These are phyloP conservation scores for Tragulus kanchil DNA, from an alignment of 2,113 vertebrate genomes.

Conservation along the genomic window DNA sequence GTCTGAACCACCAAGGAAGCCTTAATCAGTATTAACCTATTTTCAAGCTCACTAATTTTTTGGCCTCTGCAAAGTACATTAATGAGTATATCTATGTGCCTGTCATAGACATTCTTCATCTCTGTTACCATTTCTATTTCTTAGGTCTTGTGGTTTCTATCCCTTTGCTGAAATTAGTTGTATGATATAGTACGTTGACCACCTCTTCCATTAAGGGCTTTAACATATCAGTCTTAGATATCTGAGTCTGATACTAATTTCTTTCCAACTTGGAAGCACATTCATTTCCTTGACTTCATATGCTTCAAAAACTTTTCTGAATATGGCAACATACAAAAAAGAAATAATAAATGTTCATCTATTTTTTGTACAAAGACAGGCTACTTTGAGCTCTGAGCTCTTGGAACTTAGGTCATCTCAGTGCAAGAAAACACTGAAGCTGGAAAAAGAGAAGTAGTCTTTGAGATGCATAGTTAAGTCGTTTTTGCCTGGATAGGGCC, in stretches of 20 bases:
- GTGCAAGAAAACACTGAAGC: background rate
- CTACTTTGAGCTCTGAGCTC: background rate
- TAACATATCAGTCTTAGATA: background rate
- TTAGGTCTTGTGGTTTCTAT: background rate
- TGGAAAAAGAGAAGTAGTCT: background rate
- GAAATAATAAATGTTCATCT: background rate
- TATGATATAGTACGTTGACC: background rate
- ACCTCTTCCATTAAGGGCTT: background rate
- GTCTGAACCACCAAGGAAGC: no score
- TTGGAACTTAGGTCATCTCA: background rate
- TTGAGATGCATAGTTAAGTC: background rate
- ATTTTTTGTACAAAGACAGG: background rate
- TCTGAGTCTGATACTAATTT: background rate
- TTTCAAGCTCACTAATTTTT: background rate
- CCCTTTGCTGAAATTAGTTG: background rate
- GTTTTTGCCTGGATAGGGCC: background rate
- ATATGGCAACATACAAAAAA: background rate
- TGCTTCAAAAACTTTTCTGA: background rate
- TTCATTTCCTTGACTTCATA: background rate
- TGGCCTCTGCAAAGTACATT: background rate
- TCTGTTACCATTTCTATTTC: background rate
- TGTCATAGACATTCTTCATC: background rate
- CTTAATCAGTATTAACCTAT: background rate
- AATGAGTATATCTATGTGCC: background rate
- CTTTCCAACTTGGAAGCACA: background rate